Conservation (phyloP, 2,113 vertebrate species). For the Aleadryas rufinucha region DNA sequence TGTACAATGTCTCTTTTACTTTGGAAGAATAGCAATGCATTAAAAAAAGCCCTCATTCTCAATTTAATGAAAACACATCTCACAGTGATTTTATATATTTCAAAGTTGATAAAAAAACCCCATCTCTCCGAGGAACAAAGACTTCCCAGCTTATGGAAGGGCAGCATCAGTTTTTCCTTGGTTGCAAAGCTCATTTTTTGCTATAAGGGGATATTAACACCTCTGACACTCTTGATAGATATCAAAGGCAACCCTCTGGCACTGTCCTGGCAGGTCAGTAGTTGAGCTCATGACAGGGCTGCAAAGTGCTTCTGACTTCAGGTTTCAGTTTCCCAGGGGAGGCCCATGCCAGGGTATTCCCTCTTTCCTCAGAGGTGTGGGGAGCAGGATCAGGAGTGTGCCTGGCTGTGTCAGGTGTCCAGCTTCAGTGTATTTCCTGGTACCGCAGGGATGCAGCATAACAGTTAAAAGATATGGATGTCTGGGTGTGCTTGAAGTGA, state of each 20-base stretch:
- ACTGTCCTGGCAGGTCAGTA: accelerated
- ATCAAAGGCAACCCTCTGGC: not conserved
- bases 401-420: not conserved
- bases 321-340: slow-evolving; percentile 33
- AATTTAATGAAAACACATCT: not conserved
- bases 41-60: not conserved
- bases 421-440: not conserved
- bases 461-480: not conserved
- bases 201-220: slow-evolving; percentile 19
- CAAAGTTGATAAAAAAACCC: accelerated
- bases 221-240: not conserved
- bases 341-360: slow-evolving; percentile 6
- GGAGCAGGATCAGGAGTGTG: not conserved
- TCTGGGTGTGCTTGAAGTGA: not conserved
- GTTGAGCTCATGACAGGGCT: not conserved
- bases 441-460: not conserved
- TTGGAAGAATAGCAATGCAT: not conserved
- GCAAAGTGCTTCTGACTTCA: not conserved
- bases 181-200: not conserved
- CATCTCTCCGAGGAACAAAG: not conserved
- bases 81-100: not conserved
- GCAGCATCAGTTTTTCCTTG: not conserved
- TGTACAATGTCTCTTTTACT: not conserved
- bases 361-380: not conserved
- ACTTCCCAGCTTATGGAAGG: not conserved